Percentiles rank a stretch among this genome's conserved stretches.
Conservation (phyloP, 2,113 vertebrate species). For the Cygnus atratus region DNA sequence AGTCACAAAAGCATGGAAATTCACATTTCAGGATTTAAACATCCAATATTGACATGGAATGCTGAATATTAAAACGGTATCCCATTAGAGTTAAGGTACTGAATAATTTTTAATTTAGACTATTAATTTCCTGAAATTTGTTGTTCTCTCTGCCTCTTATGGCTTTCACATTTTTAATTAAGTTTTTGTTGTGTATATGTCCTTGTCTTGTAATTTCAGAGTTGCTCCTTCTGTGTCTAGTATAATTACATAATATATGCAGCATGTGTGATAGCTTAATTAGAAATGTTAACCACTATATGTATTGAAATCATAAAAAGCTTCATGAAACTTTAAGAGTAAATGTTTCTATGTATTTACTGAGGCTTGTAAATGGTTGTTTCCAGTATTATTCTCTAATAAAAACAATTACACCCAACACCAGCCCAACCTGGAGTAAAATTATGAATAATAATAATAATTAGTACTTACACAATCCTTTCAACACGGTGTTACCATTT, state of each 20-base stretch:
- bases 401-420: slow-evolving; percentile 58
- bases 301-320: slow-evolving; percentile 64
- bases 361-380: slow-evolving; percentile 62
- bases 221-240: slow-evolving; percentile 74
- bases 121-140: slow-evolving; percentile 75
- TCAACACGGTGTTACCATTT: background rate
- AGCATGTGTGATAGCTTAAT: slow-evolving; percentile 73
- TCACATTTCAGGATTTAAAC: slow-evolving; percentile 79
- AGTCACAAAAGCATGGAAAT: slow-evolving; percentile 80
- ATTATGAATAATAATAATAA: slow-evolving; percentile 27
- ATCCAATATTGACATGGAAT: slow-evolving; percentile 76
- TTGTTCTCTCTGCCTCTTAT: slow-evolving; percentile 66
- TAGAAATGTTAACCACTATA: slow-evolving; percentile 68
- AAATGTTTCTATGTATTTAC: slow-evolving; percentile 63
- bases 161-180: slow-evolving; percentile 77
- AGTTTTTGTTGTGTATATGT: slow-evolving; percentile 77
- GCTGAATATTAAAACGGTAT: slow-evolving; percentile 66
- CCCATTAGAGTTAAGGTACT: slow-evolving; percentile 70
- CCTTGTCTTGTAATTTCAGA: slow-evolving; percentile 77
- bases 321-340: slow-evolving; percentile 71
- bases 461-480: slow-evolving; percentile 25
- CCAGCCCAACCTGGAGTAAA: slow-evolving; percentile 55
- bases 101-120: slow-evolving; percentile 77
- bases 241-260: slow-evolving; percentile 76
- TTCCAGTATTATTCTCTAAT: slow-evolving; percentile 39